Percentiles rank a stretch among this genome's conserved stretches.
These are phyloP conservation scores for Ceriagrion tenellum DNA, from an alignment of 2,888 invertebrate species.

Conservation along the genomic window DNA sequence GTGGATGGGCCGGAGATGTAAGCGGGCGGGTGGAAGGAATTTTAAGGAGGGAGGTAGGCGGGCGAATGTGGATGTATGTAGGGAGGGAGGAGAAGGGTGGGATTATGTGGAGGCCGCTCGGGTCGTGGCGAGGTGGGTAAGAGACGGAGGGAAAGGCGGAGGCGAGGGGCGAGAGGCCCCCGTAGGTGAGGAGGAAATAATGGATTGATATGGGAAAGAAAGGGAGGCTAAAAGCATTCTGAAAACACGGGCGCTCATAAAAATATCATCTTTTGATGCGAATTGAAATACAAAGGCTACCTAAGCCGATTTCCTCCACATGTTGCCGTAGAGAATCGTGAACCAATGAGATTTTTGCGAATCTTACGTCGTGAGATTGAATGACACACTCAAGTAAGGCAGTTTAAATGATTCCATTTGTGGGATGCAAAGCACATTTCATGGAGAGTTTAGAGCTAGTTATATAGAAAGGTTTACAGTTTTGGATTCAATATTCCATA, in stretches of 20 bases:
- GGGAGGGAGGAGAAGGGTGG: background rate
- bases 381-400: too few species aligned
- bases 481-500: too few species aligned
- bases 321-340: background rate
- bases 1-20: background rate
- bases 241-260: background rate
- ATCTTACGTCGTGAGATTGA: too few species aligned
- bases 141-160: background rate
- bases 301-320: background rate
- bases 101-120: background rate
- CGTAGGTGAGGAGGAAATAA: background rate
- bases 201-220: slow-evolving; percentile 30
- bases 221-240: background rate
- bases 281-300: background rate
- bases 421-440: too few species aligned
- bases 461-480: too few species aligned
- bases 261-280: background rate
- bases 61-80: background rate
- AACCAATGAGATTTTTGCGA: background rate
- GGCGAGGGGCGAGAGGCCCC: background rate
- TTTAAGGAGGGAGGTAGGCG: background rate
- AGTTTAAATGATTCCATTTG: too few species aligned
- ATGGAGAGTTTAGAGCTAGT: too few species aligned
- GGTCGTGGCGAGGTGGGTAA: background rate
- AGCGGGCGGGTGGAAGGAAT: slow-evolving; percentile 20